These are phyloP conservation scores for Cordilura impudica DNA, from an alignment of 2,888 invertebrate genomes.

Conservation along the genomic window DNA sequence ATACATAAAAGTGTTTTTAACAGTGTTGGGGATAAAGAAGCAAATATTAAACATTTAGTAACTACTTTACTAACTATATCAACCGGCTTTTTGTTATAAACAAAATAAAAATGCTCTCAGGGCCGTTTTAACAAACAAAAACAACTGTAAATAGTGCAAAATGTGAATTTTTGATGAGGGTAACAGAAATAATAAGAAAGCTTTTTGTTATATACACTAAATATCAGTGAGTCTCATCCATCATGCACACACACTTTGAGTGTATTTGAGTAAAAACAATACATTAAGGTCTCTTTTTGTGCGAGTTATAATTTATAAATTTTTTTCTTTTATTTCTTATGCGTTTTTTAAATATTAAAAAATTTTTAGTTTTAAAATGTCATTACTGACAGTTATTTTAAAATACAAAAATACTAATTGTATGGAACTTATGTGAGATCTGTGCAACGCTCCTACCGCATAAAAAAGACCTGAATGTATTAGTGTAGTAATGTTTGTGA, in stretches of 20 bases:
- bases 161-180: slow-evolving; percentile 75
- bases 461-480: no score
- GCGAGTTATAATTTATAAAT: no score
- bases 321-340: no score
- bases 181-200: slow-evolving; percentile 63
- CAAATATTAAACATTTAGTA: neutral
- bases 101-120: slow-evolving; percentile 34
- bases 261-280: neutral
- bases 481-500: neutral
- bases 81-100: slow-evolving; percentile 37
- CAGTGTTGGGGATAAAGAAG: neutral
- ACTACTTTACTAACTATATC: neutral
- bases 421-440: no score
- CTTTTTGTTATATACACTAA: neutral
- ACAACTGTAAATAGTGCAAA: slow-evolving; percentile 71
- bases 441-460: no score
- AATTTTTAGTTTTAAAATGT: no score
- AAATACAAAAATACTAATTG: no score
- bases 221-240: neutral
- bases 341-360: no score
- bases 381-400: no score
- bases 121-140: slow-evolving; percentile 59
- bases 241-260: neutral
- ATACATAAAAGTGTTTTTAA: neutral
- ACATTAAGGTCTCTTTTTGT: no score